A percentile compares a stretch with the other conserved stretches of the same genome.
Conservation (phyloP, 2,888 invertebrate species). For the Lasioglossum morio region DNA sequence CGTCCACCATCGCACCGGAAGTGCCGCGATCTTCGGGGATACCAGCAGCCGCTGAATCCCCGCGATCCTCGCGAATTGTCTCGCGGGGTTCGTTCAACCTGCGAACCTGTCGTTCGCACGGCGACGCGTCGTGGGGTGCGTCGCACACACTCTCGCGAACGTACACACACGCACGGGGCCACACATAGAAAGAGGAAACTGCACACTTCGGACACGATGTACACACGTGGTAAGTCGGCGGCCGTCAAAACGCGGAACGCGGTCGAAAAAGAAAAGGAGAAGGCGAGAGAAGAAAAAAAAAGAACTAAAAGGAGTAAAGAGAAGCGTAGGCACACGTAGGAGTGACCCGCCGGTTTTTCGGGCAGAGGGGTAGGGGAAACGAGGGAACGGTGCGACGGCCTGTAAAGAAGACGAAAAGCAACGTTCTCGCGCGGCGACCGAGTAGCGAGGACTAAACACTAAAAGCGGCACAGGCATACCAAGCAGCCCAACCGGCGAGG, state of each 20-base stretch:
- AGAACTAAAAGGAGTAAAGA: neutral
- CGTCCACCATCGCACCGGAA: neutral
- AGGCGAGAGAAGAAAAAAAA: neutral
- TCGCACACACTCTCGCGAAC: slow-evolving; percentile 2
- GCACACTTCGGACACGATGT: neutral
- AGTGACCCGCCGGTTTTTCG: neutral
- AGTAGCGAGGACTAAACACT: slow-evolving; percentile 83
- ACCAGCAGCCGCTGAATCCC: neutral
- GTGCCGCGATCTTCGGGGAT: neutral
- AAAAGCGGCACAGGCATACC: slow-evolving; percentile 79
- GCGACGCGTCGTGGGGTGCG: neutral
- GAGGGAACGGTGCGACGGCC: slow-evolving; percentile 26
- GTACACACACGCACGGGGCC: neutral
- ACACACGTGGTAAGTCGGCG: neutral
- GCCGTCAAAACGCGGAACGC: neutral
- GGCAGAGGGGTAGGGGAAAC: neutral
- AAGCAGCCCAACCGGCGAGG: slow-evolving; percentile 77
- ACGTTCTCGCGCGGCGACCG: slow-evolving; percentile 76
- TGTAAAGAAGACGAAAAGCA: slow-evolving; percentile 63
- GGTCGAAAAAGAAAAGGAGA: neutral
- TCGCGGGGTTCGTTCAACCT: slow-evolving; percentile 7
- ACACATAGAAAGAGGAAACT: neutral
- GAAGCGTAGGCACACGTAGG: neutral
- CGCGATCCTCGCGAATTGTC: neutral
- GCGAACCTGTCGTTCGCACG: neutral